Evolutionary conservation across 2,888 invertebrate genomes (phyloP).

Genomic region (Diplazon laetatorius): DNA sequence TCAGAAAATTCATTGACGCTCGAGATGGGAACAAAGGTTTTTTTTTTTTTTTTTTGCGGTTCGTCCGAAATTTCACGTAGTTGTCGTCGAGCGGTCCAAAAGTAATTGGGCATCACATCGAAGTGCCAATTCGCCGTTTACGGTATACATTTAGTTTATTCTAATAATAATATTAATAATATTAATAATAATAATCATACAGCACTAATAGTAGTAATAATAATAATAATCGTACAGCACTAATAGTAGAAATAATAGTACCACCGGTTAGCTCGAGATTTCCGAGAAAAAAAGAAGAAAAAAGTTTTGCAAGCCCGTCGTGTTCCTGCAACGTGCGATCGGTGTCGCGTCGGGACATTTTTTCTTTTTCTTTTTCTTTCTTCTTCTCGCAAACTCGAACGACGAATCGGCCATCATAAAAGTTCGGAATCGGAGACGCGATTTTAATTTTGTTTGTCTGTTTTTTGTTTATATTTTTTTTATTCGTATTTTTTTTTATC

Average conservation of each 20-base stretch:
- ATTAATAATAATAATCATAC: conserved; percentile 51
- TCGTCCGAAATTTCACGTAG: no score
- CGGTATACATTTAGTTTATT: conserved; percentile 42
- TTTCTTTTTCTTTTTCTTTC: no score
- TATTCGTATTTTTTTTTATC: conserved; percentile 19
- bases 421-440: conserved; percentile 52
- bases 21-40: no score
- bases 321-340: conserved; percentile 4
- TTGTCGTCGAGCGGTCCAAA: background rate
- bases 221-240: conserved; percentile 53
- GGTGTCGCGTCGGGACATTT: conserved; percentile 1
- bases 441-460: conserved; percentile 6
- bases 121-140: conserved; percentile 38
- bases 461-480: conserved; percentile 8
- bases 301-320: conserved; percentile 17
- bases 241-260: conserved; percentile 53
- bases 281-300: conserved; percentile 29
- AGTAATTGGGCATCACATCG: background rate
- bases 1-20: background rate
- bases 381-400: conserved; percentile 46
- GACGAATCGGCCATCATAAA: conserved; percentile 41
- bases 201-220: conserved; percentile 56
- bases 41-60: no score
- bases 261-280: conserved; percentile 53
- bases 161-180: conserved; percentile 58